Evolutionary conservation across 2,113 vertebrate genomes (phyloP), one percentile per base, ranked within the genome.

Genomic region (Labrus mixtus): DNA sequence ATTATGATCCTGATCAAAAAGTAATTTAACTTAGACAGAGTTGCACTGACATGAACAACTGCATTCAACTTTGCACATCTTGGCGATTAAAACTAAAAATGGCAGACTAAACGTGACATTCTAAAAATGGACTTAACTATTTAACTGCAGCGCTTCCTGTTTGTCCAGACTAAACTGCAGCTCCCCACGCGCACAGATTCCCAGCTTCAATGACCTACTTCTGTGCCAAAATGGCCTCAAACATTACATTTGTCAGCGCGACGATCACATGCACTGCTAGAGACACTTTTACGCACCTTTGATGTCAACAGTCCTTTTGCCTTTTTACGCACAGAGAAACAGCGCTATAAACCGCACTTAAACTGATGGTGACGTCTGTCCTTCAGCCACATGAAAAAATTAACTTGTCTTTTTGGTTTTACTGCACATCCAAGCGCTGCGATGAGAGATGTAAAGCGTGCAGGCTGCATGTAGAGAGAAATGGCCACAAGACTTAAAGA

Each of bases 91-190:
- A 25, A 25, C 25, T 2, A 25, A 33, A 33, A 33, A 33, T 33
- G 29, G 29, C 6, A 19, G n/a, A 59, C 58, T 48, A 10, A 61
- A n/a, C 5, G 16, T 63, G 51, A 54, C 25, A 19, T 19, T 17
- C 48, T 41, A 33, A 23, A 68, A 43, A 45, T 22, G 6, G 29
- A 36, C 55, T 73, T 33, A 6, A 33, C 54, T 55, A 22, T 48
- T 72, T 59, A 68, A 29, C 10, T 22, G 41, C 60, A 6, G 37
- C 69, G 73, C 84, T 87, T 90, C 84, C 86, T 86, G 83, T 86
- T 90, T 88, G 77, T 81, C 89, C 79, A 87, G 39, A 72, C 56
- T 54, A 13, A 67, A 78, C 73, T 36, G 11, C 73, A 72, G 69
- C 62, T 64, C 72, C 71, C 73, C 51, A 53, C 43, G 19, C 20